Evolutionary conservation across 2,797 vertebrate genomes (phyloP).

Genomic region (Cynopterus sphinx): DNA sequence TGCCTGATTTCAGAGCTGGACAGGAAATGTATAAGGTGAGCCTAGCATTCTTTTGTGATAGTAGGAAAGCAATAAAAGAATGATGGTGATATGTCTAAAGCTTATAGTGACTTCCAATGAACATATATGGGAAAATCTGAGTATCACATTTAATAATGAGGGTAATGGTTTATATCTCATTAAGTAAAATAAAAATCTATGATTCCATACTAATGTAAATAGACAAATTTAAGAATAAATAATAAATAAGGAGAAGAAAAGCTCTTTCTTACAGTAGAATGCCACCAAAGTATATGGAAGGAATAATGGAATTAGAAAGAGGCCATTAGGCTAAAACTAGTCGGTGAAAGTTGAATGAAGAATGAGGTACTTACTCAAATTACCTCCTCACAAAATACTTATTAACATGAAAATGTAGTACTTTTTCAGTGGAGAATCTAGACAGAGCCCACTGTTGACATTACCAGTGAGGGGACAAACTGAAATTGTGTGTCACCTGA

Average conservation of each 20-base stretch:
- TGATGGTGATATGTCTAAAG: background rate
- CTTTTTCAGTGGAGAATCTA: background rate
- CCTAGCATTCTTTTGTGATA: background rate
- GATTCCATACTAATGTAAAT: background rate
- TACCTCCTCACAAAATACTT: background rate
- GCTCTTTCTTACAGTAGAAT: background rate
- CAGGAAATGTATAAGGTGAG: background rate
- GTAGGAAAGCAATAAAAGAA: background rate
- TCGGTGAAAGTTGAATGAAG: background rate
- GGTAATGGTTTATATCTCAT: background rate
- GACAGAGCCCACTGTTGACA: background rate
- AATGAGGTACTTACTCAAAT: background rate
- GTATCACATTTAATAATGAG: background rate
- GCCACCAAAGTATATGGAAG: background rate
- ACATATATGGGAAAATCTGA: background rate
- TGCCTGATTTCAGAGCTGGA: background rate
- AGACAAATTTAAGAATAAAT: background rate
- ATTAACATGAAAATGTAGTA: background rate
- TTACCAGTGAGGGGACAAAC: background rate
- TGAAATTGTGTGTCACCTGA: background rate
- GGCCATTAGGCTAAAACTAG: background rate
- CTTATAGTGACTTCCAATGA: background rate
- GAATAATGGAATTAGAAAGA: background rate
- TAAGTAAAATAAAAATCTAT: background rate
- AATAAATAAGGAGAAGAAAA: background rate